Conservation (phyloP, 2,113 vertebrate genomes). For the Oreochromis niloticus region DNA sequence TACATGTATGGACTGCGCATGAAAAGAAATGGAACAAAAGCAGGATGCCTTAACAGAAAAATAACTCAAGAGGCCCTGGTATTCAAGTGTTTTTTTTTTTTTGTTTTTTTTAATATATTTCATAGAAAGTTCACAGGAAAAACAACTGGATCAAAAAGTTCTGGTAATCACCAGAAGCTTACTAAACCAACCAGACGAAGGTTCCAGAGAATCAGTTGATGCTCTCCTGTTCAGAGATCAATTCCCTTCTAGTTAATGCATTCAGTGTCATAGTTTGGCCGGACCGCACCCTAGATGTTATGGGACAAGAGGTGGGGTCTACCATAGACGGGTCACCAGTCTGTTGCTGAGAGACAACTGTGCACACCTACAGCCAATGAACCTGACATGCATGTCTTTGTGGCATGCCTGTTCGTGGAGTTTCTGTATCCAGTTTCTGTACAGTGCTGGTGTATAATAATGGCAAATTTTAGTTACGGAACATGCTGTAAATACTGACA, state of each 20-base stretch:
- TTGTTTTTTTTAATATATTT: neutral
- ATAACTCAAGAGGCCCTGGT: neutral
- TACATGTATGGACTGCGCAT: neutral
- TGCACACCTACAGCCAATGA: neutral
- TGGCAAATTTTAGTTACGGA: accelerated
- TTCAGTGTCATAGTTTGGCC: neutral
- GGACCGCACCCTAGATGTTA: neutral
- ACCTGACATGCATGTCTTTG: neutral
- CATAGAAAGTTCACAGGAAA: neutral
- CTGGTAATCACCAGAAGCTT: neutral
- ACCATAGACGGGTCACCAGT: neutral
- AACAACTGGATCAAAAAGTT: accelerated
- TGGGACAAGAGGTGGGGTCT: neutral
- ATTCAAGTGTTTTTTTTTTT: neutral
- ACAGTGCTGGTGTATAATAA: neutral
- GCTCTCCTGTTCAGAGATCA: neutral
- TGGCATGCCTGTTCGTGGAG: accelerated
- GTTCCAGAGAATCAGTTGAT: neutral
- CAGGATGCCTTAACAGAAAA: neutral
- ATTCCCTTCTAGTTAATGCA: neutral
- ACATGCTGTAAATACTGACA: accelerated
- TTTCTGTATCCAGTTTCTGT: neutral
- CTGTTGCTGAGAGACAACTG: accelerated
- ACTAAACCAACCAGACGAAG: neutral
- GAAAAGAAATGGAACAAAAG: neutral